phyloP scores from a whole-genome alignment of 1,140 invertebrate species.

The Solen grandis region DNA sequence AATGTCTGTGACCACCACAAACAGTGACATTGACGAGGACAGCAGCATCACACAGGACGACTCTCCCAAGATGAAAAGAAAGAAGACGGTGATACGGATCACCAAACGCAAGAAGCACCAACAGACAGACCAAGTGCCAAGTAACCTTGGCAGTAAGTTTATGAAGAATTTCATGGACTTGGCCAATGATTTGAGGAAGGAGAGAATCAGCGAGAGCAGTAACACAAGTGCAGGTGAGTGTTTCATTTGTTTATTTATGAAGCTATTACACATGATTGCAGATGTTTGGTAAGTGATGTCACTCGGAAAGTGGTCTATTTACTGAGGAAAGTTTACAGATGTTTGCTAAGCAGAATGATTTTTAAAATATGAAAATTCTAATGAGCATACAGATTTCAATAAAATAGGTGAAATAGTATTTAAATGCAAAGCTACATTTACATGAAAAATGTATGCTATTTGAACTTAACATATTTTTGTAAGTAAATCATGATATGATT shows the following conservation, averaged over 20 bases:
- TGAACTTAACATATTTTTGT: too few relatives aligned
- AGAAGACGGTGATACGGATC: constrained; percentile 68
- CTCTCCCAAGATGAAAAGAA: constrained; percentile 67
- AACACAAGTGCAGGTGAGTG: constrained; percentile 27
- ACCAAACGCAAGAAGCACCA: constrained; percentile 32
- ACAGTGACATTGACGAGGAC: constrained; percentile 64
- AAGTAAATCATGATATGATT: too few relatives aligned
- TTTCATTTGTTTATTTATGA: neutral
- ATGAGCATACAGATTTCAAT: too few relatives aligned
- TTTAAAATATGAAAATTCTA: too few relatives aligned
- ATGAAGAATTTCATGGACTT: constrained; percentile 73
- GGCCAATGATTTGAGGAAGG: constrained; percentile 71
- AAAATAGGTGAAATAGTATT: too few relatives aligned
- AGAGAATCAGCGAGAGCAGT: constrained; percentile 51
- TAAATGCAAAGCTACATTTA: too few relatives aligned
- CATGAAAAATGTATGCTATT: too few relatives aligned
- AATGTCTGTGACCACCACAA: constrained; percentile 67
- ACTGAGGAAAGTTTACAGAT: too few relatives aligned
- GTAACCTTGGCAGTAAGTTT: constrained; percentile 69
- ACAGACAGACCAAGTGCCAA: constrained; percentile 54
- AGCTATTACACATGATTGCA: too few relatives aligned
- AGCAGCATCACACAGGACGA: constrained; percentile 72
- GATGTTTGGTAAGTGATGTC: too few relatives aligned
- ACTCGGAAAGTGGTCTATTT: too few relatives aligned
- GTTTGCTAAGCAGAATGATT: too few relatives aligned